Base-by-base conservation (phyloP, 53 echinoderm and acorn worm genomes). In the Mesocentrotus franciscanus region DNA sequence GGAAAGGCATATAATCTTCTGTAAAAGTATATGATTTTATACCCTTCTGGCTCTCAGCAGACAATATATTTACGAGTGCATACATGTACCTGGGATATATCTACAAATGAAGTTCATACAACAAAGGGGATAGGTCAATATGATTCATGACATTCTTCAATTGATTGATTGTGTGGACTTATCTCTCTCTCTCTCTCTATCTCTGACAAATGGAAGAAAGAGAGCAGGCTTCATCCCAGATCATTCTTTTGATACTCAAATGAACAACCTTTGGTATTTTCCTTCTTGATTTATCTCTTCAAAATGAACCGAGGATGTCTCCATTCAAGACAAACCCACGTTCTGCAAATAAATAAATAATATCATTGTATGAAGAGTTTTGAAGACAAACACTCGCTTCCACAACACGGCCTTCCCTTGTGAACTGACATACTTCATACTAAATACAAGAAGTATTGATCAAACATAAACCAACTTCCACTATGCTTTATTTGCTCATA, bases 251-350 rank as follows among this genome's bases (percentile, higher is more conserved):
- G 83, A 83, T 9, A 39, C 13, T 7, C 6, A 1, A 83, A 83
- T 6, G 17, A 18, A 55, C 84, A 84, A 84, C 84, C 84, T 84
- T 84, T 84, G 84, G 42, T 84, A 84, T 84, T 84, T 84, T 6
- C 42, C 55, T 84, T 42, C 42, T 16, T 8, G 34, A 84, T 49
- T 24, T 84, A 76, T 84, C 84, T 84, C 84, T 55, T 84, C 24
- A 84, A 84, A 84, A 42, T 84, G 84, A 84, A 26, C 24, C 16
- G 6, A 24, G 18, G 17, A 55, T 84, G 84, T 84, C 84, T 84
- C 84, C 42, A 49, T 84, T 84, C 76, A 84, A 49, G 18, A 24
- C 55, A 42, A 84, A 84, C 55, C 10, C 55, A 84, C 84, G 15
- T 55, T 30, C 76, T 13, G 10, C 76, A 76, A 76, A 75, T 75